Conservation (phyloP, 2,888 invertebrate species). For the Athripsodes cinereus region DNA sequence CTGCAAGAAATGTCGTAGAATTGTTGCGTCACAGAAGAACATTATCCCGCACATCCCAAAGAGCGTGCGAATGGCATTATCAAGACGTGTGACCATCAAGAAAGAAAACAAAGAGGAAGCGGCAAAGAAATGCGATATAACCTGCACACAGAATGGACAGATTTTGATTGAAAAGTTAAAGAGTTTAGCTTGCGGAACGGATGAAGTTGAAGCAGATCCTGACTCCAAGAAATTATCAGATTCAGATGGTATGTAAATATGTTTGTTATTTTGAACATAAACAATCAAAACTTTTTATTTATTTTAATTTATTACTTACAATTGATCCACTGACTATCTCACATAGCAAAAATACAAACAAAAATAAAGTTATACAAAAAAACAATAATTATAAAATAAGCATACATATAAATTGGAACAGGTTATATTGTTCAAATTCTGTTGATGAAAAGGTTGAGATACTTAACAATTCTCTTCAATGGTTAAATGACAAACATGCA, state of each 20-base stretch:
- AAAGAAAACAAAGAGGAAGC: conserved; percentile 13
- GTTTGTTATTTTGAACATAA: background rate
- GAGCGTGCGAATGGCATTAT: conserved; percentile 28
- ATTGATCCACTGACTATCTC: background rate
- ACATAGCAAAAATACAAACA: too few species aligned
- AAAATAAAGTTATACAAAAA: too few species aligned
- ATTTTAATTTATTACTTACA: background rate
- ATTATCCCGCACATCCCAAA: conserved; percentile 64
- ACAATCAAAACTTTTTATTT: too few species aligned
- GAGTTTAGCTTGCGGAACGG: conserved; percentile 31
- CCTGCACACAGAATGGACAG: conserved; percentile 27
- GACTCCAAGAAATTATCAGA: conserved; percentile 9
- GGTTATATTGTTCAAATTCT: too few species aligned
- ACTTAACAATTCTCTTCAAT: too few species aligned
- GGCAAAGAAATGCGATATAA: conserved; percentile 32
- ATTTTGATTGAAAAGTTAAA: conserved; percentile 37
- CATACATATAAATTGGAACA: too few species aligned
- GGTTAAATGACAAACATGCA: too few species aligned
- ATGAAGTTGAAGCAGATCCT: background rate
- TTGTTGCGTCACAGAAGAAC: conserved; percentile 76
- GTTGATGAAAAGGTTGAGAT: too few species aligned
- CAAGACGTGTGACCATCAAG: conserved; percentile 13
- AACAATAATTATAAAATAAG: too few species aligned
- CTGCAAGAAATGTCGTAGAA: conserved; percentile 74
- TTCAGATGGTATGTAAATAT: conserved; percentile 12